phyloP scores from a whole-genome alignment of 1,140 invertebrate genomes.

The Lepeophtheirus salmonis region DNA sequence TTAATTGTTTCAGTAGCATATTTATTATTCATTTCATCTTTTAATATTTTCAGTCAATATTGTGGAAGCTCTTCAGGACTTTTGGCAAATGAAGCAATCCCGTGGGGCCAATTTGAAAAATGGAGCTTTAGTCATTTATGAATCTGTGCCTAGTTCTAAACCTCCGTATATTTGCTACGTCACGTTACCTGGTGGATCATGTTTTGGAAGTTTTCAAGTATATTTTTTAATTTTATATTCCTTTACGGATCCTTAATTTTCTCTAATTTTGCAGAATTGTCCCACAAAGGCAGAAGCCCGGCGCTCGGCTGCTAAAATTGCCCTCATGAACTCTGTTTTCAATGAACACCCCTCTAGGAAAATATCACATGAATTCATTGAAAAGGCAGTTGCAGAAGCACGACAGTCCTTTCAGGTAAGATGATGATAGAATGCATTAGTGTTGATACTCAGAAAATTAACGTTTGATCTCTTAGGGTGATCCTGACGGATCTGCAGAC shows the following conservation, averaged over 20 bases:
- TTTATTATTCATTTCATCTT: slow-evolving; percentile 1
- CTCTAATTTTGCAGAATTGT: slow-evolving; percentile 46
- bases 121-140: slow-evolving; percentile 79
- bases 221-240: slow-evolving; percentile 16
- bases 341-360: slow-evolving; percentile 82
- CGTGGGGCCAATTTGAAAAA: slow-evolving; percentile 66
- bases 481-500: slow-evolving; percentile 36
- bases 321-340: slow-evolving; percentile 88
- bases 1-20: too few species aligned
- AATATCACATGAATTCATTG: slow-evolving; percentile 82
- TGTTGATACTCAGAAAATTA: too few species aligned
- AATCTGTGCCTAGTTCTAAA: slow-evolving; percentile 68
- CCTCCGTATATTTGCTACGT: slow-evolving; percentile 88
- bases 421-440: not conserved
- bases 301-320: slow-evolving; percentile 80
- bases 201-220: slow-evolving; percentile 85
- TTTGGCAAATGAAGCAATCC: slow-evolving; percentile 89
- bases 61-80: slow-evolving; percentile 82
- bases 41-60: slow-evolving; percentile 56
- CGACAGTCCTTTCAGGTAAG: slow-evolving; percentile 38
- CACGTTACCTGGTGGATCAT: slow-evolving; percentile 78
- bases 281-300: slow-evolving; percentile 82
- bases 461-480: slow-evolving; percentile 26
- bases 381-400: slow-evolving; percentile 73
- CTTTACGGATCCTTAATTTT: not conserved